phyloP scores from a whole-genome alignment of 2,113 vertebrate species.

The Triplophysa dalaica region DNA sequence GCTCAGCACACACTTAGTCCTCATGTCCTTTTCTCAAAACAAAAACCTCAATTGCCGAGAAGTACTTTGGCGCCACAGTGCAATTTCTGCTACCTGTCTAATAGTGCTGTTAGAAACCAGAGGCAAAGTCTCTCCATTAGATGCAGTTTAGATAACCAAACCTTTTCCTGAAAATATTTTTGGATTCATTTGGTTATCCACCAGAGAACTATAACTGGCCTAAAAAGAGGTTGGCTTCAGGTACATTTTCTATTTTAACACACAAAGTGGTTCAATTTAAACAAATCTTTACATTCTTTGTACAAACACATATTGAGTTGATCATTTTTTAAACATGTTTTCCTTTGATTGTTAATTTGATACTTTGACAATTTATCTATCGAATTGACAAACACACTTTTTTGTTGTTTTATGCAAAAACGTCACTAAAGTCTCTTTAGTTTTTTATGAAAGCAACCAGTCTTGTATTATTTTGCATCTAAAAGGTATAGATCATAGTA shows the following conservation, averaged over 20 bases:
- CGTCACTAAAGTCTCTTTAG: too few relatives aligned
- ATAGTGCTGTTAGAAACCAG: constrained; percentile 49
- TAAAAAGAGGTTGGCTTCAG: constrained; percentile 4
- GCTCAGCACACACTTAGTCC: neutral
- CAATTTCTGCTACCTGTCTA: constrained; percentile 54
- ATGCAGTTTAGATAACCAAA: constrained; percentile 59
- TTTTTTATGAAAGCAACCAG: too few relatives aligned
- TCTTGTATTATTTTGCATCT: too few relatives aligned
- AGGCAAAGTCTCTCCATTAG: constrained; percentile 52
- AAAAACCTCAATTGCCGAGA: constrained; percentile 44
- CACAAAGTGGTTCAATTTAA: neutral
- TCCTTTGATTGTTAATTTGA: too few relatives aligned
- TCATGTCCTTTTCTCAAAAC: constrained; percentile 11
- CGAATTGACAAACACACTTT: too few relatives aligned
- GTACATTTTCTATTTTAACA: neutral
- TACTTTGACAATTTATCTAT: too few relatives aligned
- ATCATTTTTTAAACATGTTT: too few relatives aligned
- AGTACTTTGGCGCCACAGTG: constrained; percentile 46
- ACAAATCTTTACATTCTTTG: constrained; percentile 1
- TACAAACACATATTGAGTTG: too few relatives aligned
- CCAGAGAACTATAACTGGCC: constrained; percentile 38
- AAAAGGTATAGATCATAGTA: too few relatives aligned
- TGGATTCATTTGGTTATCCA: constrained; percentile 41
- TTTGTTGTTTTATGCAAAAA: too few relatives aligned
- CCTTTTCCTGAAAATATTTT: constrained; percentile 58